phyloP scores from a whole-genome alignment of 2,113 vertebrate species.

The Saguinus imperator region DNA sequence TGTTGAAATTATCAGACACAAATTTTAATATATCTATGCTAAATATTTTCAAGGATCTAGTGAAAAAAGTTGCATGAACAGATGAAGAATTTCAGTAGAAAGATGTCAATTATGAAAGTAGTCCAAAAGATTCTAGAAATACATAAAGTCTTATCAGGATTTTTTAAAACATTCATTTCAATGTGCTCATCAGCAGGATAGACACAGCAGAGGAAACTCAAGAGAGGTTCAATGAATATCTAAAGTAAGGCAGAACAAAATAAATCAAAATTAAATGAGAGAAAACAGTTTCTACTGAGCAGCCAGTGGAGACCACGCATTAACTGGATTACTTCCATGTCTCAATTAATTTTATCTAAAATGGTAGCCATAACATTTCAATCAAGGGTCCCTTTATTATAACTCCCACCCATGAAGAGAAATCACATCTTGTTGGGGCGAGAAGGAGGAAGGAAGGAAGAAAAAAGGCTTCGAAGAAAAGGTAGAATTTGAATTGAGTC shows the following conservation, averaged over 20 bases:
- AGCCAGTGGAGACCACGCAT: neutral
- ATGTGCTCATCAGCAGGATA: neutral
- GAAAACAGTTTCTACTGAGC: neutral
- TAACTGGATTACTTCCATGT: neutral
- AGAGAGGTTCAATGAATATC: neutral
- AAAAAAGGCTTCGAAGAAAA: neutral
- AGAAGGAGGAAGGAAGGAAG: neutral
- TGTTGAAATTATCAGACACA: neutral
- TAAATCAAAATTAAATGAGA: neutral
- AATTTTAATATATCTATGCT: neutral
- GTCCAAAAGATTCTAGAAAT: neutral
- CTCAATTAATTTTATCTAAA: neutral
- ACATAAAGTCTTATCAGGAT: neutral
- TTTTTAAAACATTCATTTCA: neutral
- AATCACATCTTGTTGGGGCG: neutral
- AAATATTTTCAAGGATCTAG: neutral
- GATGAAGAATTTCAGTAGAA: neutral
- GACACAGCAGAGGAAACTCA: neutral
- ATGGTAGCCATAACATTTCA: neutral
- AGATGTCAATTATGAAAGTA: neutral
- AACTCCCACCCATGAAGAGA: neutral
- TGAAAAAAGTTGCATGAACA: neutral
- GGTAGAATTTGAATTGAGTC: neutral
- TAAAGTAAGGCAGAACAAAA: conserved; percentile 19
- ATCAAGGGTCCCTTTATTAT: neutral